These are phyloP conservation scores for Polydrusus tereticollis DNA, from an alignment of 2,888 invertebrate species.

Conservation along the genomic window DNA sequence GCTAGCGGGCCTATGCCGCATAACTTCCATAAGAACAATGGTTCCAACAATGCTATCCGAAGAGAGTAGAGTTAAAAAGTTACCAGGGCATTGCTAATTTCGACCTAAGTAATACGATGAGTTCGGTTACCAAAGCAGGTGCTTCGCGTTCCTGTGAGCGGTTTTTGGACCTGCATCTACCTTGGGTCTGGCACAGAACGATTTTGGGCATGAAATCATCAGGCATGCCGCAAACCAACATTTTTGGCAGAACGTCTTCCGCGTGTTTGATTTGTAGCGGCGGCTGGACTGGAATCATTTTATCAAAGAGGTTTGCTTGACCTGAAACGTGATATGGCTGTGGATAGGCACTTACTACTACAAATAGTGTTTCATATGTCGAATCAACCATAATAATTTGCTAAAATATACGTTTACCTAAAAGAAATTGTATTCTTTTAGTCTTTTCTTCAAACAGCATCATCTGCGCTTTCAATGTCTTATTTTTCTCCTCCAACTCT, in stretches of 20 bases:
- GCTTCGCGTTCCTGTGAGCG: background rate
- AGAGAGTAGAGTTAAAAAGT: no score
- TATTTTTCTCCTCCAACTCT: conserved; percentile 72
- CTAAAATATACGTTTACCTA: conserved; percentile 26
- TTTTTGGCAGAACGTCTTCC: conserved; percentile 68
- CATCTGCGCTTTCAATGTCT: conserved; percentile 72
- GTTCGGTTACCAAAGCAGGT: background rate
- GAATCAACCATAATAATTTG: background rate
- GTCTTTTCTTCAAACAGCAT: conserved; percentile 74
- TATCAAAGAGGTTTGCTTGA: conserved; percentile 63
- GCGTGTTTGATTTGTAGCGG: conserved; percentile 52
- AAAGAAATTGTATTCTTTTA: conserved; percentile 70
- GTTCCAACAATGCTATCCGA: no score
- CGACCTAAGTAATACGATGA: background rate
- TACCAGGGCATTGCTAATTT: no score
- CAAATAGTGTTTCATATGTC: no score
- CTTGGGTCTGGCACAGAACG: conserved; percentile 68
- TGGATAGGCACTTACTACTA: no score
- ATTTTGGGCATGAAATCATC: conserved; percentile 71
- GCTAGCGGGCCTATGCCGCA: no score
- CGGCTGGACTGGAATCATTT: conserved; percentile 58
- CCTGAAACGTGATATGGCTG: no score
- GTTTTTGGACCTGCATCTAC: conserved; percentile 14
- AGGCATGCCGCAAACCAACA: conserved; percentile 70
- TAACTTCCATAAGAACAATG: no score